Base-by-base conservation (phyloP, 1,140 invertebrate genomes). In the Pissodes strobi region DNA sequence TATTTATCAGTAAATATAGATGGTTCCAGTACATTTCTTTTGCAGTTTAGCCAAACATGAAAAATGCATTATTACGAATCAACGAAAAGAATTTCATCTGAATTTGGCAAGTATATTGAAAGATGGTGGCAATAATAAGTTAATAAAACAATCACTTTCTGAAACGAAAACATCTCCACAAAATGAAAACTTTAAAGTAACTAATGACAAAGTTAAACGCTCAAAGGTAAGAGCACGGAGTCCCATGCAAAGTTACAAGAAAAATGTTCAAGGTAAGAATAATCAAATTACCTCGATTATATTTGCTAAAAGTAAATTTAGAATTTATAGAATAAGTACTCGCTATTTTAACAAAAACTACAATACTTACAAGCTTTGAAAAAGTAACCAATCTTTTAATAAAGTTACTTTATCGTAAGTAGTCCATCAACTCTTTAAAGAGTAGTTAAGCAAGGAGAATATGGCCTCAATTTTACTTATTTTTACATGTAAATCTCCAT, bases 51-150 rank as follows among this genome's bases (percentile, higher is more conserved):
- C 62, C 19, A 65, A 55, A 66, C 57, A 56, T 18, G 83, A 86
- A 21, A 87, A 56, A 56, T 37, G 46, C 3, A 89, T 48, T 87
- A 89, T 41, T 6, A 45, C 43, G 2, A 83, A 84, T 72, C 80
- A 82, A 63, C 80, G 84, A 60, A 82, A 85, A 74, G 82, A 82
- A n/a, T 87, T 89, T 72, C 88, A 84, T 22, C 78, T 90, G 48
- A 87, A 90, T 65, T 87, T 89, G 72, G 82, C 83, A 1, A 82
- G 81, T 15, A 60, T 21, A 51, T 34, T 78, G 55, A 23, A 57
- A 80, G 13, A 76, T 80, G 27, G 82, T 82, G 57, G 81, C 82
- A 61, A 68, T 53, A 48, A 75, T 80, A 55, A 73, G 17, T 10
- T 8, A 2, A 59, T 48, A 75, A 55, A 81, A 81, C n/a, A n/a